Evolutionary conservation across 2,888 invertebrate species (phyloP).

Genomic region (Prenolepis imparis): DNA sequence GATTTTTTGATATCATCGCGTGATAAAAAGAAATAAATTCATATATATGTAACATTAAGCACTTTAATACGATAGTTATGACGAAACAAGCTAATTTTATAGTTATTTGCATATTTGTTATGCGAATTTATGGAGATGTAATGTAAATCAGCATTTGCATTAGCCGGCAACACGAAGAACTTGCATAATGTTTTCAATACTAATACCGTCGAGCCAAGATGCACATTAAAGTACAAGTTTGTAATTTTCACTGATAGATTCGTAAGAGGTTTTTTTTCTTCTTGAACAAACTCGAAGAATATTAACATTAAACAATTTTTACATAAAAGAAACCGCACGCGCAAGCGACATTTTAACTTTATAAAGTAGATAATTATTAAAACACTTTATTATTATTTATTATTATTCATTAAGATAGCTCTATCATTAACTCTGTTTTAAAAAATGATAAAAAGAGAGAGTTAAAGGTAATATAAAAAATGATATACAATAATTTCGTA

Average conservation of each 20-base stretch:
- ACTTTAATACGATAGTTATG: not conserved
- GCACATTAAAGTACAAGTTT: not conserved
- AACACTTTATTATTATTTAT: not conserved
- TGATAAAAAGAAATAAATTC: not conserved
- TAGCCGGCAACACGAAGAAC: constrained; percentile 11
- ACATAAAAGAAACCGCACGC: not conserved
- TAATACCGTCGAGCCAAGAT: not conserved
- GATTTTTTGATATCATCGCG: too few species aligned
- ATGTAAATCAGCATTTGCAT: constrained; percentile 46
- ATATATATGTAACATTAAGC: not conserved
- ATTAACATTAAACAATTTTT: not conserved
- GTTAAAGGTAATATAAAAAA: not conserved
- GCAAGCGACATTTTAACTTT: not conserved
- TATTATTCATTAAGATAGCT: not conserved
- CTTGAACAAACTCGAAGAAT: not conserved
- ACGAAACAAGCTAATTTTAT: constrained; percentile 38
- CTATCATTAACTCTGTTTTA: not conserved
- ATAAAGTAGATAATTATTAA: not conserved
- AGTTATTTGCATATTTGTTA: constrained; percentile 36
- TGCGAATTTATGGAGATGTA: constrained; percentile 44
- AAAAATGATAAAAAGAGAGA: not conserved
- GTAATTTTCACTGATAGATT: not conserved
- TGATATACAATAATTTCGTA: not conserved
- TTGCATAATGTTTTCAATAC: constrained; percentile 27
- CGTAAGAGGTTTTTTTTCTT: not conserved